Evolutionary conservation across 2,113 vertebrate species (phyloP).

Genomic region (Aldabrachelys gigantea): DNA sequence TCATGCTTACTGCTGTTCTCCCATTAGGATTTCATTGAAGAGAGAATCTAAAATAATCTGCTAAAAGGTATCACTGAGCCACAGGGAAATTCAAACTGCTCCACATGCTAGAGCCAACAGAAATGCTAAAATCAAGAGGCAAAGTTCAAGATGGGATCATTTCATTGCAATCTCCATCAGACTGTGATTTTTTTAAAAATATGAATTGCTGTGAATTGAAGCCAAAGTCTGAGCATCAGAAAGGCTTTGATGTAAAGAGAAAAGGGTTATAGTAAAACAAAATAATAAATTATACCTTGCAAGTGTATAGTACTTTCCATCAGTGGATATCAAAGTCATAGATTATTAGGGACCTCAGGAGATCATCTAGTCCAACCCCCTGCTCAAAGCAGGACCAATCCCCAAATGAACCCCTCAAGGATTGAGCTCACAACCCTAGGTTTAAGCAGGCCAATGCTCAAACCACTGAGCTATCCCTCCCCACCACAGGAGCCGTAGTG

Average conservation of each 20-base stretch:
- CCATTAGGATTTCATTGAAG: constrained; percentile 19
- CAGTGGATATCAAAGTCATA: neutral
- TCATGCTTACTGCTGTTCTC: neutral
- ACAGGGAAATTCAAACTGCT: constrained; percentile 33
- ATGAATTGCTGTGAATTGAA: neutral
- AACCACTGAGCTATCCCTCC: too few relatives aligned
- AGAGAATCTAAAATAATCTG: neutral
- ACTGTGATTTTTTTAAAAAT: neutral
- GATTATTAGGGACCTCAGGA: too few relatives aligned
- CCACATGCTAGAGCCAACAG: neutral
- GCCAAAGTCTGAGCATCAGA: neutral
- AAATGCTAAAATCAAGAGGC: neutral
- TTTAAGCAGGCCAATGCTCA: too few relatives aligned
- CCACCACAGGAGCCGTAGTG: neutral
- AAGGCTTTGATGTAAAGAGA: neutral
- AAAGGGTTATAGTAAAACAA: neutral
- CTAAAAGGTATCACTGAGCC: constrained; percentile 7
- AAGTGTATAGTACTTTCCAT: neutral
- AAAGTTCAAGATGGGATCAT: neutral
- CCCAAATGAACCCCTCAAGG: too few relatives aligned
- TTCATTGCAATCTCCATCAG: neutral
- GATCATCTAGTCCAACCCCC: too few relatives aligned
- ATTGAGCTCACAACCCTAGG: too few relatives aligned
- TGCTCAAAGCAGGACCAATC: too few relatives aligned
- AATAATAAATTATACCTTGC: neutral